Conservation (phyloP, 2,888 invertebrate genomes). For the Pandemis heparana region DNA sequence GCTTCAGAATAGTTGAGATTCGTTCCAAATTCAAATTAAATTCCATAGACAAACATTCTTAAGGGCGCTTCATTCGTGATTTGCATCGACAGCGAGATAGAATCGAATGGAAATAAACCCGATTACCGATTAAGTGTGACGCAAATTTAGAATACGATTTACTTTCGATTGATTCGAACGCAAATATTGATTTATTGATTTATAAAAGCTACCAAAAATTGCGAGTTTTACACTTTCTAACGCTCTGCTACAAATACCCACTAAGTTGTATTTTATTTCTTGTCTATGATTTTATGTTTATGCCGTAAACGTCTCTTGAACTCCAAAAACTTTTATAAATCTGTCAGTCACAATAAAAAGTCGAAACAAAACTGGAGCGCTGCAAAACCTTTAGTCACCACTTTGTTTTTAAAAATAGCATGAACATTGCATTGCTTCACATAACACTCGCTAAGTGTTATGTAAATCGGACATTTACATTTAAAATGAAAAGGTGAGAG, state of each 20-base stretch:
- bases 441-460: conserved; percentile 37
- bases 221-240: too few species aligned
- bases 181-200: neutral
- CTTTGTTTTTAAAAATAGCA: conserved; percentile 31
- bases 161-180: conserved; percentile 25
- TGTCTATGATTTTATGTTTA: neutral
- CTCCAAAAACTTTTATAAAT: neutral
- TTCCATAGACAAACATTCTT: conserved; percentile 53
- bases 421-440: conserved; percentile 25
- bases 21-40: conserved; percentile 44
- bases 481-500: conserved; percentile 39
- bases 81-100: conserved; percentile 56
- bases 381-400: conserved; percentile 15
- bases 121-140: conserved; percentile 38
- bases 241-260: too few species aligned
- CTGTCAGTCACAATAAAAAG: neutral
- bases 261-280: neutral
- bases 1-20: conserved; percentile 21
- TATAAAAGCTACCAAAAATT: neutral
- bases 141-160: conserved; percentile 27
- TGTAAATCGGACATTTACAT: conserved; percentile 40
- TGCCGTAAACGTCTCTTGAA: neutral
- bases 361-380: conserved; percentile 10
- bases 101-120: conserved; percentile 49
- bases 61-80: conserved; percentile 51